Base-by-base conservation (phyloP, 2,113 vertebrate genomes). In the Pelvicachromis taeniatus region DNA sequence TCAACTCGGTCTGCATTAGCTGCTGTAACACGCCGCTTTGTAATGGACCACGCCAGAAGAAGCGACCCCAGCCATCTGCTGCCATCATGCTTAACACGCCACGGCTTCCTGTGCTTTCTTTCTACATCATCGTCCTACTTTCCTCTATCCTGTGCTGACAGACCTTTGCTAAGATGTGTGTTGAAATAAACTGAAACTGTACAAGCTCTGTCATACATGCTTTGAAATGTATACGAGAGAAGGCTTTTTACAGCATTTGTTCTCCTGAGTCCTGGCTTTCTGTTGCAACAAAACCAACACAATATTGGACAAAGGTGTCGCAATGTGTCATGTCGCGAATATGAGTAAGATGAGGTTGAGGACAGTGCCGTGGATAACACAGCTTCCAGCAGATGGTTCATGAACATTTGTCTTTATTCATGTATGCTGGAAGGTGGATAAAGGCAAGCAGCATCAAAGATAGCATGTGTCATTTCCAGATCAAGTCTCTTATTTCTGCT, bases 1-100 rank as follows among this genome's bases (percentile, higher is more conserved):
- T 99, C 91, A 97, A 97, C 96, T 99, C 98, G 0, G 98, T 99
- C 54, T 99, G 98, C 86, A 99, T 99, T 96, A 98, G 96, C 95
- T 99, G 98, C 96, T 99, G 98, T 56, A 98, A 97, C 95, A 98
- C 97, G 0, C 97, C 97, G 0, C 97, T 99, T 83, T 99, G 98
- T 92, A 99, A 99, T 0, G 98, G 97, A 19, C 97, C 97, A 0
- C 95, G 97, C 52, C 96, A 96, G 21, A 98, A 96, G 93, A 99
- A 95, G 89, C 95, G 96, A 29, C 94, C 97, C 13, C 97, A 86
- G 19, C 90, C 94, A 1, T 96, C 96, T 0, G 87, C 92, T 0
- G 73, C 82, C 1, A 5, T 79, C 1, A 4, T 77, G 13, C 77
- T 35, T 19, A 26, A 33, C 58, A 6, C 17, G 0, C 59, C 17